A percentile compares a stretch with the other conserved stretches of the same genome.
These are phyloP conservation scores for Campoletis sonorensis DNA, from an alignment of 1,140 invertebrate species.

Conservation along the genomic window DNA sequence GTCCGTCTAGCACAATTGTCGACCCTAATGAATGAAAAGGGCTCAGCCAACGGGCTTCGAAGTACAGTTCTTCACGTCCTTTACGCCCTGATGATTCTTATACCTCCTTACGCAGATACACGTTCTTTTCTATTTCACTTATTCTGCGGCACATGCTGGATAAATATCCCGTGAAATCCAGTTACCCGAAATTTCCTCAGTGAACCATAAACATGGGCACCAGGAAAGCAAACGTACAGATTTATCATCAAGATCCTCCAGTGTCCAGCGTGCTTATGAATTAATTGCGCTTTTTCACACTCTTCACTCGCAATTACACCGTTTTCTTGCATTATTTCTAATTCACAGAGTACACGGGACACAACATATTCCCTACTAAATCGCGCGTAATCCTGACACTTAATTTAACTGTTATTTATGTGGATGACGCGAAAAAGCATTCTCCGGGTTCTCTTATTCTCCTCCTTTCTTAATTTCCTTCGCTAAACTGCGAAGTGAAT, in stretches of 20 bases:
- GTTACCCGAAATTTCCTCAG: conserved; percentile 58
- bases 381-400: not conserved
- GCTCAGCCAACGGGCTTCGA: not conserved
- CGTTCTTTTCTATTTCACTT: conserved; percentile 16
- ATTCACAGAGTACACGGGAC: not conserved
- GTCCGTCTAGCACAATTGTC: not conserved
- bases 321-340: not conserved
- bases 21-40: not conserved
- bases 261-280: conserved; percentile 45
- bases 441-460: not conserved
- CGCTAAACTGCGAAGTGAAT: not conserved
- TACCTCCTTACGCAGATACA: not conserved
- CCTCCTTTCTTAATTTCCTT: not conserved
- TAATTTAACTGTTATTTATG: not conserved
- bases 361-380: not conserved
- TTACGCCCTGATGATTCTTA: not conserved
- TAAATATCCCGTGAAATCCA: conserved; percentile 58
- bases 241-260: conserved; percentile 46
- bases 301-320: not conserved
- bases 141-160: not conserved
- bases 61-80: not conserved
- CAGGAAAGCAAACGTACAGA: conserved; percentile 46
- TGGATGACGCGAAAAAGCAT: not conserved
- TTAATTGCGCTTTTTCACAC: conserved; percentile 36
- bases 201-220: conserved; percentile 35